Evolutionary conservation across 2,797 vertebrate genomes (phyloP).

Genomic region (Platalea minor): DNA sequence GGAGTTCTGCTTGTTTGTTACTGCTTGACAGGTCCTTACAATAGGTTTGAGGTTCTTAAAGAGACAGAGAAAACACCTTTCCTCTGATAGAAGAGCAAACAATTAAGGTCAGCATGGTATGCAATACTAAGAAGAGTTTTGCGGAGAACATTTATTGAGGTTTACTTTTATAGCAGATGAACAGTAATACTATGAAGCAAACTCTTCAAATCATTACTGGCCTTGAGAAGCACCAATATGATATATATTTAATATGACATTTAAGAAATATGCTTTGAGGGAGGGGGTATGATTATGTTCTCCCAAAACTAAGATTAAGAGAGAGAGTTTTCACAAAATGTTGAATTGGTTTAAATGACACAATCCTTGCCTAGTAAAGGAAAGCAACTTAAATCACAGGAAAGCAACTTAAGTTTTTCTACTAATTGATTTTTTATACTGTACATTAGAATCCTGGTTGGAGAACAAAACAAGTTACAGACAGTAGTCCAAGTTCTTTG

Average conservation of each 20-base stretch:
- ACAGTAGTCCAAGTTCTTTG: not conserved
- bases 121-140: not conserved
- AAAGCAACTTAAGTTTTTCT: not conserved
- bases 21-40: not conserved
- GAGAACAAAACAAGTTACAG: not conserved
- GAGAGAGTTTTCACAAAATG: not conserved
- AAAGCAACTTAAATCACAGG: not conserved
- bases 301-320: not conserved
- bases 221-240: not conserved
- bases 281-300: not conserved
- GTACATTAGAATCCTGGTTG: not conserved
- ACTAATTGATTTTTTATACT: not conserved
- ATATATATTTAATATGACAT: not conserved
- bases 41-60: not conserved
- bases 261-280: not conserved
- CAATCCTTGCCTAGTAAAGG: not conserved
- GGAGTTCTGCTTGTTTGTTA: not conserved
- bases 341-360: not conserved
- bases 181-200: not conserved
- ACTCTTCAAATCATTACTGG: not conserved
- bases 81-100: not conserved
- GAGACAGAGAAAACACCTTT: not conserved
- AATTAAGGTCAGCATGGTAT: not conserved
- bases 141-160: accelerated
- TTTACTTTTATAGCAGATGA: not conserved